Conservation (phyloP, 2,888 invertebrate species). For the Taenaris catops region DNA sequence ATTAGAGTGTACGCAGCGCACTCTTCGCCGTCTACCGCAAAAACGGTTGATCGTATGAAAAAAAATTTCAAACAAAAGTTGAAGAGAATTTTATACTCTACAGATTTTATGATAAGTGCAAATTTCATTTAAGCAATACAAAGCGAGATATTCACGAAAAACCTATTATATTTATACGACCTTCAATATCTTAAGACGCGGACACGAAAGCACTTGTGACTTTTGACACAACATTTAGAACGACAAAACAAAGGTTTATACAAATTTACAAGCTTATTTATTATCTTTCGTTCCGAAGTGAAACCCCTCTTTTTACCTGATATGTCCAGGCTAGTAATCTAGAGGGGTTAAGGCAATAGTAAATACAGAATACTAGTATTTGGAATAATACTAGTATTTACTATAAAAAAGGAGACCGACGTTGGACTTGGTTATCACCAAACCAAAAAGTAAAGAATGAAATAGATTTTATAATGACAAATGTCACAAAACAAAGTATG, state of each 20-base stretch:
- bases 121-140: constrained; percentile 4
- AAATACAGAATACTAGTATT: no score
- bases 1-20: constrained; percentile 24
- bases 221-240: constrained; percentile 13
- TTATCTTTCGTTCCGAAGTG: constrained; percentile 13
- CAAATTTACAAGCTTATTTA: constrained; percentile 13
- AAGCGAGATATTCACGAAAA: constrained; percentile 12
- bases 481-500: no score
- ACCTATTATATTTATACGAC: constrained; percentile 11
- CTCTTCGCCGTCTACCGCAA: constrained; percentile 25
- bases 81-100: constrained; percentile 2
- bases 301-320: constrained; percentile 11
- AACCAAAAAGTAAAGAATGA: no score
- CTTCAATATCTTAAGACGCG: constrained; percentile 13
- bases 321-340: no score
- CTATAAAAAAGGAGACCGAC: no score
- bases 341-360: no score
- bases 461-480: no score
- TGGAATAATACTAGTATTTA: no score
- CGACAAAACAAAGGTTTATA: constrained; percentile 11
- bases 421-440: no score
- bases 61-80: constrained; percentile 25
- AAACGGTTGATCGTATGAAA: constrained; percentile 23
- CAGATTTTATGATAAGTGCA: constrained; percentile 13
- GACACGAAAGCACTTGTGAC: constrained; percentile 13